Percentiles rank a stretch among this genome's conserved stretches.
phyloP scores from a whole-genome alignment of 2,113 vertebrate genomes.

The Phyllostomus hastatus region DNA sequence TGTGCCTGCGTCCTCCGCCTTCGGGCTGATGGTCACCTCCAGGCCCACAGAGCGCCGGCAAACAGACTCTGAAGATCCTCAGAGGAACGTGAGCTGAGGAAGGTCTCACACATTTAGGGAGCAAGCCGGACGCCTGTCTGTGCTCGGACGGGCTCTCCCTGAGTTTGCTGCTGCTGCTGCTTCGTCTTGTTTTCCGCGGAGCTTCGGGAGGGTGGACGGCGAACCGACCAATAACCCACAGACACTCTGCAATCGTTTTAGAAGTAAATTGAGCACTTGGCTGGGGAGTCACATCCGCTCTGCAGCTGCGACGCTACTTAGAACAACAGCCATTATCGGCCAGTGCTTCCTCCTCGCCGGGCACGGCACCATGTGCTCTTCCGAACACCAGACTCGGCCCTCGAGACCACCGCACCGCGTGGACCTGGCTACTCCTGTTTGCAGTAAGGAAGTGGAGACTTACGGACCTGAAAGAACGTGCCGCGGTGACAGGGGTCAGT shows the following conservation, averaged over 20 bases:
- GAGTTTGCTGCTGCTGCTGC: neutral
- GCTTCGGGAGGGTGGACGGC: neutral
- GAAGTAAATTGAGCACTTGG: neutral
- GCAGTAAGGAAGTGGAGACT: neutral
- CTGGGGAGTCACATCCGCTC: neutral
- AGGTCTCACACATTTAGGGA: neutral
- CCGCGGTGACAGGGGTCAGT: neutral
- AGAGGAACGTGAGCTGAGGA: neutral
- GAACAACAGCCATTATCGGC: neutral
- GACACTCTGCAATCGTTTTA: neutral
- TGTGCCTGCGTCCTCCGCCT: neutral
- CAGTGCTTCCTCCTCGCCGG: neutral
- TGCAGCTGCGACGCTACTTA: neutral
- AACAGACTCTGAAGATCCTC: neutral
- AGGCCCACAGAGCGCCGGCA: neutral
- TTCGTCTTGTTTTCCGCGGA: neutral
- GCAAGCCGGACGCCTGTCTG: neutral
- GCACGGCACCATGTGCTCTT: neutral
- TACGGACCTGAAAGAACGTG: neutral
- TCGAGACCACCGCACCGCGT: neutral
- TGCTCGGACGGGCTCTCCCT: neutral
- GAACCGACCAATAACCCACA: neutral
- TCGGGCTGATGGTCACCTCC: too few relatives aligned
- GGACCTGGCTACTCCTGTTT: neutral
- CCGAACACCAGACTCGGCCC: neutral